phyloP scores from a whole-genome alignment of 2,888 invertebrate genomes.

The Frankliniella fusca region DNA sequence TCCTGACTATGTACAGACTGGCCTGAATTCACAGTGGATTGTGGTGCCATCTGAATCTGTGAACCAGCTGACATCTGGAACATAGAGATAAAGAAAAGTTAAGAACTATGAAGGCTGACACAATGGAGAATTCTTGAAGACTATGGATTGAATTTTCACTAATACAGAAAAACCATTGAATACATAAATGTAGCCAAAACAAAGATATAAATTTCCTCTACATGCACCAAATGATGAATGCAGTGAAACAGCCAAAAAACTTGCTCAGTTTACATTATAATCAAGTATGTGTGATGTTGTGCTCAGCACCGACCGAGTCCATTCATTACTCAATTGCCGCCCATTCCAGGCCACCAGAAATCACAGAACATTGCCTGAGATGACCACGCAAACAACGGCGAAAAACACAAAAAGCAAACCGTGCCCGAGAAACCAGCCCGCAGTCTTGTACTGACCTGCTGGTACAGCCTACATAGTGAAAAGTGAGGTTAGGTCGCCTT shows the following conservation, averaged over 20 bases:
- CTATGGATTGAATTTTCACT: too few species aligned
- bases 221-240: neutral
- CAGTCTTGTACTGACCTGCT: neutral
- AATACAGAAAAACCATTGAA: neutral
- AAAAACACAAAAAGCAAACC: neutral
- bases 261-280: too few species aligned
- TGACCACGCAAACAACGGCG: neutral
- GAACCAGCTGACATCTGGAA: conserved; percentile 93
- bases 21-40: conserved; percentile 76
- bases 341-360: too few species aligned
- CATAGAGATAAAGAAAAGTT: conserved; percentile 41
- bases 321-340: too few species aligned
- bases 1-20: conserved; percentile 89
- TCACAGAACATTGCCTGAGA: too few species aligned
- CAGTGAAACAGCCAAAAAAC: too few species aligned
- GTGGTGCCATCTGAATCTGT: conserved; percentile 96
- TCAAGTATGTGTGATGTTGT: too few species aligned
- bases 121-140: neutral
- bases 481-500: conserved; percentile 22
- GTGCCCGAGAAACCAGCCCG: neutral
- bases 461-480: conserved; percentile 17
- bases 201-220: neutral
- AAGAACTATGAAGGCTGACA: neutral
- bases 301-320: neutral
- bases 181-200: neutral